Evolutionary conservation across 2,888 invertebrate genomes (phyloP), one percentile per base, ranked within the genome.

Genomic region (Calliphora vomitoria): DNA sequence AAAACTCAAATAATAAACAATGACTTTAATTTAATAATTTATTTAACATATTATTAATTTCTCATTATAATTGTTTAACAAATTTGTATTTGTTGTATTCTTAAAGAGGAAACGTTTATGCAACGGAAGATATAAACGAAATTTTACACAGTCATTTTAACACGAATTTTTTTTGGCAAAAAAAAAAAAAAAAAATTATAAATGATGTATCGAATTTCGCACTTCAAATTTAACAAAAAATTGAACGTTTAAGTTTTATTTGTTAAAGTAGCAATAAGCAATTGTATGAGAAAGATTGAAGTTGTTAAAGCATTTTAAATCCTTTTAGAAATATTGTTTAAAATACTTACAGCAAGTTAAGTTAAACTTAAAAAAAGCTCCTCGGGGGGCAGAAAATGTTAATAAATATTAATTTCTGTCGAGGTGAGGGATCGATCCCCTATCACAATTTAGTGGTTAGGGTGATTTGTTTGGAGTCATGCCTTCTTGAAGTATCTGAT

Each of bases 121-220:
- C 31, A 82, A 35, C 71, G 62, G 47, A 55, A 72, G 53, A 47
- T 41, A 53, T 41, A 62, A 64, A 38, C n/a, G 18, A 80, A 80
- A 71, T 64, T 69, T 55, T 55, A 20, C 55, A 55, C 18, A 74
- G 74, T 82, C 81, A 82, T 58, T 38, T 64, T 25, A 76, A 38
- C 41, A 20, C 10, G 6, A 11, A 2, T 58, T 18, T 18, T 38
- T 58, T 75, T 75, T 62, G n/a, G 75, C 31, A 31, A 31, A 58
- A 31, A 58, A 25, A 20, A 25, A 25, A 58, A 18, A 8, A 20
- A 8, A 44, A 60, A 58, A 58, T 60, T 47, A 20, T 64, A 35
- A 64, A 76, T 76, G 10, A 38, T 64, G 38, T 64, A 38, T 60
- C n/a, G 60, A 62, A 75, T 47, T 47, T 62, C 20, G 31, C 47